Base-by-base conservation (phyloP, 2,888 invertebrate genomes). In the Alitta virens region DNA sequence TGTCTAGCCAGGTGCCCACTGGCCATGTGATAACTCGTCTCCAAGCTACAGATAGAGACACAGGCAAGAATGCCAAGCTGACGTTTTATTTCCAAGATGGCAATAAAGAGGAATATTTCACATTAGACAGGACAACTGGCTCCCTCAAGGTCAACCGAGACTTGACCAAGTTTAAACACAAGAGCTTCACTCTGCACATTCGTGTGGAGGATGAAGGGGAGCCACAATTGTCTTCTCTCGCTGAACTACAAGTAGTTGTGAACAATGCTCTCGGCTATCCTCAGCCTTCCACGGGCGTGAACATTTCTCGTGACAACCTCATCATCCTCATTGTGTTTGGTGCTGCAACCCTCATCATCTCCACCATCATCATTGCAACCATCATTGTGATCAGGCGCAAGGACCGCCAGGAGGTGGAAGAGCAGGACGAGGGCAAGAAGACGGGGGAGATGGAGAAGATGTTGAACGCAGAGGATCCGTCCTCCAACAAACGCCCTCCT, bases 301-400 rank as follows among this genome's bases (percentile, higher is more conserved):
- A 40, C 46, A 26, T 59, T 23, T 59, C 59, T 33, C 40, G 55
- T 16, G 52, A 59, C 49, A 66, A 68, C 43, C 38, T 66, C n/a
- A 60, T 66, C 42, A 58, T 65, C 3, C 57, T 67, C 24, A 57
- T 69, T 3, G 66, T 71, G 3, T 62, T 62, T 56, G 62, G 59
- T 5, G 51, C 68, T 40, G 64, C 68, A 26, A 62, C 63, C 1
- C 46, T 67, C 40, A 46, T 68, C 46, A 56, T 67, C 56, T 65
- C 62, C 26, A 49, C 66, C 24, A 54, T 68, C 42, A 58, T 68
- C 43, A 56, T 68, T 12, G 62, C 56, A 12, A 67, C 64, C 18
- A 65, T 68, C n/a, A 24, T 65, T 40, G 27, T 67, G 21, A 60
- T 68, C 21, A 42, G 65, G 14, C 50, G 60, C 21, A 63, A 60